Evolutionary conservation across 2,797 vertebrate species (phyloP).

Genomic region (Margarornis squamiger): DNA sequence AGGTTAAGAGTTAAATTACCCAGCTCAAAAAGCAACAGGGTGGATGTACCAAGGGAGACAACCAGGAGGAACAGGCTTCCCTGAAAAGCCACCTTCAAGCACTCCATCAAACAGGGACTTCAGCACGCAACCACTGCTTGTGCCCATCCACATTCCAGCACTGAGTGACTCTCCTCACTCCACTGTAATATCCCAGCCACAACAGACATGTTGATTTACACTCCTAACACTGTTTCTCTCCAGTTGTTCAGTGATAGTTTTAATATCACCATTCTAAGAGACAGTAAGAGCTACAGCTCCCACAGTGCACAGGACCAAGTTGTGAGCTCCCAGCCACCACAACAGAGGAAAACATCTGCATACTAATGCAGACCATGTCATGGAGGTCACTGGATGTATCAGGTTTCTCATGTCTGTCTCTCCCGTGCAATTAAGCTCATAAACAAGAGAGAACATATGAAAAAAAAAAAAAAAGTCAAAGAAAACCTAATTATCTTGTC

Average conservation of each 20-base stretch:
- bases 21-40: neutral
- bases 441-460: neutral
- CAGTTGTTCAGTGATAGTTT: neutral
- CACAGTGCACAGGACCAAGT: neutral
- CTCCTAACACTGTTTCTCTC: neutral
- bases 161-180: neutral
- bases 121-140: neutral
- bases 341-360: neutral
- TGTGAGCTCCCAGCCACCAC: neutral
- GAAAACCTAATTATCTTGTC: constrained; percentile 20
- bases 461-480: neutral
- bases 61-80: neutral
- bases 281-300: neutral
- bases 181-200: neutral
- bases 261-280: neutral
- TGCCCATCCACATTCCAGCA: neutral
- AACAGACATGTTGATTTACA: neutral
- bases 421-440: neutral
- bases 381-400: neutral
- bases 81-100: neutral
- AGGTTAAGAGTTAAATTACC: neutral
- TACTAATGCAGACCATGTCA: neutral
- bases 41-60: neutral
- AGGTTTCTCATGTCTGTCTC: neutral
- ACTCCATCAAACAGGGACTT: neutral